These are phyloP conservation scores for Euphydryas editha DNA, from an alignment of 2,888 invertebrate genomes.

Conservation along the genomic window DNA sequence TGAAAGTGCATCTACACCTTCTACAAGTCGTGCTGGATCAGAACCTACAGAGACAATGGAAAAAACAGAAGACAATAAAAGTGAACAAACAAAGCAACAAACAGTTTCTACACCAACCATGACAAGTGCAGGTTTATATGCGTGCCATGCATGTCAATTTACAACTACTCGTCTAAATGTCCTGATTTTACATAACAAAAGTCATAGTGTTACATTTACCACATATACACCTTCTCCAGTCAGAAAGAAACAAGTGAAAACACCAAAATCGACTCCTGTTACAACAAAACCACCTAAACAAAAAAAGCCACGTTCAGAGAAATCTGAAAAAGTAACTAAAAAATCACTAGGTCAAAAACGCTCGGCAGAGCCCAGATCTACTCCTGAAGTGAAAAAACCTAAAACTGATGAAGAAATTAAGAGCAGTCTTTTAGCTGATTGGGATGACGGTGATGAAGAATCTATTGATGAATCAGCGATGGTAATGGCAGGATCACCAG, in stretches of 20 bases:
- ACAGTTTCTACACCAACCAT: constrained; percentile 50
- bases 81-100: constrained; percentile 45
- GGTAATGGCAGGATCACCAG: constrained; percentile 62
- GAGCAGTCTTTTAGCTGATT: constrained; percentile 89
- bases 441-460: constrained; percentile 86
- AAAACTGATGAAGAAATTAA: constrained; percentile 86
- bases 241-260: constrained; percentile 62
- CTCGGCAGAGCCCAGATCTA: constrained; percentile 59
- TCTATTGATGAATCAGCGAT: constrained; percentile 65
- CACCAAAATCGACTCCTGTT: constrained; percentile 56
- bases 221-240: constrained; percentile 75
- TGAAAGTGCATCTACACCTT: constrained; percentile 54
- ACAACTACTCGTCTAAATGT: constrained; percentile 88
- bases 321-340: constrained; percentile 61
- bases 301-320: constrained; percentile 66
- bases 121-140: constrained; percentile 73
- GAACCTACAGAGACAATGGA: constrained; percentile 46
- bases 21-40: constrained; percentile 58
- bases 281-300: constrained; percentile 60
- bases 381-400: constrained; percentile 69
- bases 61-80: constrained; percentile 42
- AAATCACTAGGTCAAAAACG: constrained; percentile 71
- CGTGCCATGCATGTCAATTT: constrained; percentile 86
- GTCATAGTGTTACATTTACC: constrained; percentile 83
- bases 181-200: constrained; percentile 88